Evolutionary conservation across 2,113 vertebrate species (phyloP).

Genomic region (Todiramphus chloris): DNA sequence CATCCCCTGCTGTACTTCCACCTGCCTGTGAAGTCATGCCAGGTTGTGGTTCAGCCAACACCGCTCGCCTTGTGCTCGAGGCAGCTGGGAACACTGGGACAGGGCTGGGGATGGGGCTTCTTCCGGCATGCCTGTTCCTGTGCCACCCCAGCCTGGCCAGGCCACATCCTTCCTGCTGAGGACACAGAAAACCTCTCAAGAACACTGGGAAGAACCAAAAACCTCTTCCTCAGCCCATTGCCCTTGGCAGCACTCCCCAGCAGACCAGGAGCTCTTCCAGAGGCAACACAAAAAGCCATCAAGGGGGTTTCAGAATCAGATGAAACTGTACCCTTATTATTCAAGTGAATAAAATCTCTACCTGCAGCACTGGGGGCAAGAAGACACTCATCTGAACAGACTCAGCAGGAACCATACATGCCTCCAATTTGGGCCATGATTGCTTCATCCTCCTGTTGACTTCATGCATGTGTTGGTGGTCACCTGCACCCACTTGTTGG

Average conservation of each 20-base stretch:
- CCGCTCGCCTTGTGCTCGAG: accelerated
- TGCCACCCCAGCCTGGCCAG: neutral
- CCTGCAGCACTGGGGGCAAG: neutral
- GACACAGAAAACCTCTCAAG: accelerated
- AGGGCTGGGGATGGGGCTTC: neutral
- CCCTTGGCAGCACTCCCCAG: accelerated
- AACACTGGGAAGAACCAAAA: neutral
- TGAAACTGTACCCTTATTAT: neutral
- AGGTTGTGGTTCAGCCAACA: neutral
- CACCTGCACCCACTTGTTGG: neutral
- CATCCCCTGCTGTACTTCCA: neutral
- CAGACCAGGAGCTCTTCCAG: neutral
- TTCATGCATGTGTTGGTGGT: neutral
- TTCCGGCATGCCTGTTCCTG: accelerated
- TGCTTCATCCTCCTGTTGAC: neutral
- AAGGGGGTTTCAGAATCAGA: neutral
- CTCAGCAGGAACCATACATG: neutral
- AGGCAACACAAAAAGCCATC: neutral
- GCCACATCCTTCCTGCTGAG: neutral
- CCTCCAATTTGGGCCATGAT: neutral
- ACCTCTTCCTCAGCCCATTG: neutral
- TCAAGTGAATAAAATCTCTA: neutral
- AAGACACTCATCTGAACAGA: neutral
- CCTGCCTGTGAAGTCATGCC: neutral
- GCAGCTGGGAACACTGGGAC: neutral